phyloP scores from a whole-genome alignment of 2,888 invertebrate genomes.

The Tipula confusa region DNA sequence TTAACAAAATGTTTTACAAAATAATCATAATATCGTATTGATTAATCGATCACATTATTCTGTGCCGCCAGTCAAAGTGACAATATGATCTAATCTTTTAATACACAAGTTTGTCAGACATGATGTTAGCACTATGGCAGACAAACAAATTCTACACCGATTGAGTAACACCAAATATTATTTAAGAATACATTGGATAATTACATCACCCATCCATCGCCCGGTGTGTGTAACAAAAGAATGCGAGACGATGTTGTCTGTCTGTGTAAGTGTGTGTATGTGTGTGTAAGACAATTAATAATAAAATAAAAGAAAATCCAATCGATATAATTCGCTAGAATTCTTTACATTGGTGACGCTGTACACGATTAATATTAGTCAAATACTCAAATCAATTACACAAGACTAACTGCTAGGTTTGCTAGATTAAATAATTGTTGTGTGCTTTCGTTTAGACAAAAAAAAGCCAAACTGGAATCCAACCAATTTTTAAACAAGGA shows the following conservation, averaged over 20 bases:
- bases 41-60: background rate
- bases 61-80: background rate
- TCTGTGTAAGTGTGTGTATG: too few relatives aligned
- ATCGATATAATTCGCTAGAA: background rate
- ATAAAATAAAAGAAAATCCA: background rate
- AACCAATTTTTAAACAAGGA: background rate
- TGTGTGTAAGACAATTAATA: background rate
- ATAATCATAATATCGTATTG: background rate
- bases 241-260: background rate
- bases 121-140: background rate
- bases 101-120: background rate
- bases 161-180: background rate
- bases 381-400: background rate
- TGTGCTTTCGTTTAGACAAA: background rate
- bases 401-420: background rate
- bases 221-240: background rate
- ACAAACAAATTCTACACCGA: background rate
- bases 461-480: background rate
- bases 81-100: background rate
- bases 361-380: conserved; percentile 16
- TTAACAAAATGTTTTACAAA: background rate
- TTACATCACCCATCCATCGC: background rate
- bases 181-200: background rate
- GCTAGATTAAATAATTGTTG: background rate
- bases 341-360: background rate